phyloP scores from a whole-genome alignment of 2,797 vertebrate genomes.

The Scolopax bukidnonensis region DNA sequence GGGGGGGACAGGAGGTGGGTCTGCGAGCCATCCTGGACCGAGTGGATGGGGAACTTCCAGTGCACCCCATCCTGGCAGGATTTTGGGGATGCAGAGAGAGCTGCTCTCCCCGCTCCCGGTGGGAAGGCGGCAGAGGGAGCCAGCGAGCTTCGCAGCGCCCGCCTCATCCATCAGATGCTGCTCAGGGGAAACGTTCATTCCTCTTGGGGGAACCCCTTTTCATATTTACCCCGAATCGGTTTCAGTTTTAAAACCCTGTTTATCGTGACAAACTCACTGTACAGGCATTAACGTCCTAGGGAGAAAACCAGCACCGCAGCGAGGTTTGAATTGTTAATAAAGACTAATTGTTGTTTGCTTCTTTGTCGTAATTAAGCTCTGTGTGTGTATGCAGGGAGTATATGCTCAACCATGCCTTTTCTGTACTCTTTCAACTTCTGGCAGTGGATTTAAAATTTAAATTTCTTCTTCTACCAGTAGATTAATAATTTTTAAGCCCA shows the following conservation, averaged over 20 bases:
- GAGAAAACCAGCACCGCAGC: not conserved
- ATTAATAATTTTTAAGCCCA: not conserved
- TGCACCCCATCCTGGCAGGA: accelerated
- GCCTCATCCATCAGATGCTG: not conserved
- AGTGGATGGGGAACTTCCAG: accelerated
- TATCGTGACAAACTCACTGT: not conserved
- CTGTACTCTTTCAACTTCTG: not conserved
- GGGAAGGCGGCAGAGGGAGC: slow-evolving; percentile 41
- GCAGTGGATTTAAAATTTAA: not conserved
- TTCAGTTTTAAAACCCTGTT: not conserved
- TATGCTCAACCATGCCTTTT: not conserved
- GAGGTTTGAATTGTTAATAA: not conserved
- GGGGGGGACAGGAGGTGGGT: not conserved
- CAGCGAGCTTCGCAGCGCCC: not conserved
- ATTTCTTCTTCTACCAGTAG: accelerated
- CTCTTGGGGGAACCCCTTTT: not conserved
- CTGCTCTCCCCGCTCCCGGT: accelerated
- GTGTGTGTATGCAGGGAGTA: not conserved
- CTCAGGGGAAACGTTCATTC: accelerated
- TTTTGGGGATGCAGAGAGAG: accelerated
- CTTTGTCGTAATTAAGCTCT: not conserved
- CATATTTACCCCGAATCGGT: accelerated
- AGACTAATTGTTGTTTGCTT: not conserved
- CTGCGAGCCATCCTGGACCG: not conserved
- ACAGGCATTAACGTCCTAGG: not conserved